Evolutionary conservation across 2,113 vertebrate genomes (phyloP).

Genomic region (Antechinus flavipes): DNA sequence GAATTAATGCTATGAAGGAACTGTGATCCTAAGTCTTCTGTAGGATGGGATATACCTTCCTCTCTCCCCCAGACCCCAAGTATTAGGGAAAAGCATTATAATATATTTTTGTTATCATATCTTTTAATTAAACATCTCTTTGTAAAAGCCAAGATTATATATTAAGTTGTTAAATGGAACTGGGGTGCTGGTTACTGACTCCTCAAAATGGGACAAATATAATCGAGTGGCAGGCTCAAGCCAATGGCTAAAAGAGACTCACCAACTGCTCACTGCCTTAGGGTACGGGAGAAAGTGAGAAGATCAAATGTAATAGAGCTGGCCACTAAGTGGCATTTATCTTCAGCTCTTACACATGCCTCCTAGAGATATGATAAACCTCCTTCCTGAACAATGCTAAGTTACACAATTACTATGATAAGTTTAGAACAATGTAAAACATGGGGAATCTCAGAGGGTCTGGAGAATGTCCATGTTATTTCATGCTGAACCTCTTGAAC

Average conservation of each 20-base stretch:
- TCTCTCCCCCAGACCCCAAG: not conserved
- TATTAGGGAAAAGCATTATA: not conserved
- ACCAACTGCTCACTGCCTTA: not conserved
- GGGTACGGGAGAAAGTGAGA: not conserved
- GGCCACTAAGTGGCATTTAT: not conserved
- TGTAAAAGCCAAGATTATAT: not conserved
- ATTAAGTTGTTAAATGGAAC: not conserved
- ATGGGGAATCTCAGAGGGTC: not conserved
- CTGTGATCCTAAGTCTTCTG: not conserved
- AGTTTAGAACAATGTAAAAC: not conserved
- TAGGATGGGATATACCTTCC: not conserved
- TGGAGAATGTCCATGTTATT: not conserved
- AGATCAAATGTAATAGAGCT: not conserved
- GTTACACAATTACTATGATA: not conserved
- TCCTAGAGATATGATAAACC: not conserved
- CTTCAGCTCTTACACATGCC: not conserved
- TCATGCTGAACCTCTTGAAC: not conserved
- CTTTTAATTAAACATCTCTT: not conserved
- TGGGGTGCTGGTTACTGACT: not conserved
- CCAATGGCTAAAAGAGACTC: not conserved
- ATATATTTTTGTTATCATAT: not conserved
- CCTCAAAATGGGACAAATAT: not conserved
- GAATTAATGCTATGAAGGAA: not conserved
- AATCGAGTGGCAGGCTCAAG: not conserved
- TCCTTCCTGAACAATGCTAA: not conserved